Evolutionary conservation across 1,140 invertebrate species (phyloP), one percentile per base, ranked within the genome.

Genomic region (Aradophagus sp.): DNA sequence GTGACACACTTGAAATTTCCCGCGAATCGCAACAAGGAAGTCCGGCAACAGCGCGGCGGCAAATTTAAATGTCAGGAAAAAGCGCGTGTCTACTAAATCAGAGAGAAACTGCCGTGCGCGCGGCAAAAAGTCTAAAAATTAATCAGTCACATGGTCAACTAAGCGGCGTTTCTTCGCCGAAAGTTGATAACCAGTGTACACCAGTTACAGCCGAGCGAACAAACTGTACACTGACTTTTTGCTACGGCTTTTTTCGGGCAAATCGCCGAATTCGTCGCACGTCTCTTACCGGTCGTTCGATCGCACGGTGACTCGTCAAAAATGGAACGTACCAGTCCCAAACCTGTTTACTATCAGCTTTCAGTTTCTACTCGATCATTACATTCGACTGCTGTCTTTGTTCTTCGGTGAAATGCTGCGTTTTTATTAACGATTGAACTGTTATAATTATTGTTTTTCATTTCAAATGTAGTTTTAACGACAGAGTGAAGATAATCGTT

Each of bases 281-380:
- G n/a, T n/a, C n/a, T n/a, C n/a, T n/a, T n/a, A n/a, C n/a, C 23
- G 12, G 14, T 2, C 29, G 29, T 23, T 6, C 11, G 20, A 35
- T 52, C 26, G 14, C 38, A 53, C 13, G 13, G 47, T 53, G 59
- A 63, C 48, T 63, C 41, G 48, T 56, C 20, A 58, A 66, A 67
- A 61, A 68, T 68, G 11, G 39, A 41, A 55, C 47, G 55, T 38
- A 53, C 48, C 31, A 35, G 23, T 23, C 26, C n/a, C 7, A 55
- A 61, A 68, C 65, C 65, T 41, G 65, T 68, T 68, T 55, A 48
- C 17, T 41, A 61, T 53, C 47, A 17, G 65, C 65, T 68, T 68
- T 61, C 55, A 68, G 55, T 68, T 59, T 61, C 55, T 55, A 61
- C 48, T 48, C 41, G 29, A 61, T 41, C 32, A 48, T 61, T 61